phyloP scores from a whole-genome alignment of 2,797 vertebrate genomes.

The Amphiprion clarkii region DNA sequence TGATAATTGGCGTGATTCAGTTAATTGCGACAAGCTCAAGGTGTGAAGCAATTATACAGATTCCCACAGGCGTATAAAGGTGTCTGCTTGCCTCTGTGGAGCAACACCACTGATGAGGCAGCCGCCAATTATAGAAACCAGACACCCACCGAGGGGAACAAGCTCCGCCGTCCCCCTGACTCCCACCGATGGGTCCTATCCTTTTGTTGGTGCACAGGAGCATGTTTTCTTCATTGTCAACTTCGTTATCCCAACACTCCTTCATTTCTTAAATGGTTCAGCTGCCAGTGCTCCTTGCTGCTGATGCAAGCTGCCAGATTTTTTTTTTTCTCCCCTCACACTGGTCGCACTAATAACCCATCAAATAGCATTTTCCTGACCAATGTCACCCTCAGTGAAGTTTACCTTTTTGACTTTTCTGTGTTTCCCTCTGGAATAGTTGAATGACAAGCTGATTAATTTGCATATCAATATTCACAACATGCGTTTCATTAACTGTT shows the following conservation, averaged over 20 bases:
- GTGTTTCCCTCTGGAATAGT: background rate
- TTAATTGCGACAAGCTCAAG: constrained; percentile 82
- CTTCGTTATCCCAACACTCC: constrained; percentile 24
- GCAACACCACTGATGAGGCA: constrained; percentile 73
- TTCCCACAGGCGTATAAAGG: constrained; percentile 76
- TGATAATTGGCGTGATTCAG: constrained; percentile 82
- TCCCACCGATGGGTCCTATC: constrained; percentile 40
- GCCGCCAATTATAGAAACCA: constrained; percentile 77
- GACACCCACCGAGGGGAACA: constrained; percentile 58
- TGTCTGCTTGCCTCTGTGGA: constrained; percentile 76
- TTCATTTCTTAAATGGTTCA: constrained; percentile 39
- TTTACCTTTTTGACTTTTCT: constrained; percentile 15
- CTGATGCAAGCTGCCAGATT: constrained; percentile 8
- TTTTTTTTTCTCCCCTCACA: background rate
- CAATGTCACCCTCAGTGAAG: constrained; percentile 29
- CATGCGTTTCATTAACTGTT: constrained; percentile 35
- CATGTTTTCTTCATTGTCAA: constrained; percentile 24
- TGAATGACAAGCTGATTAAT: constrained; percentile 49
- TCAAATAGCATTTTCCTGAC: background rate
- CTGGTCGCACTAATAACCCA: constrained; percentile 10
- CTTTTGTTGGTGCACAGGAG: constrained; percentile 42
- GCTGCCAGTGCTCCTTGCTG: constrained; percentile 13
- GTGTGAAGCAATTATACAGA: constrained; percentile 80
- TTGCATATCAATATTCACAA: constrained; percentile 50
- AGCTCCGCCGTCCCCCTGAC: constrained; percentile 35